Conservation (phyloP, 2,888 invertebrate species). For the Tipula unca region DNA sequence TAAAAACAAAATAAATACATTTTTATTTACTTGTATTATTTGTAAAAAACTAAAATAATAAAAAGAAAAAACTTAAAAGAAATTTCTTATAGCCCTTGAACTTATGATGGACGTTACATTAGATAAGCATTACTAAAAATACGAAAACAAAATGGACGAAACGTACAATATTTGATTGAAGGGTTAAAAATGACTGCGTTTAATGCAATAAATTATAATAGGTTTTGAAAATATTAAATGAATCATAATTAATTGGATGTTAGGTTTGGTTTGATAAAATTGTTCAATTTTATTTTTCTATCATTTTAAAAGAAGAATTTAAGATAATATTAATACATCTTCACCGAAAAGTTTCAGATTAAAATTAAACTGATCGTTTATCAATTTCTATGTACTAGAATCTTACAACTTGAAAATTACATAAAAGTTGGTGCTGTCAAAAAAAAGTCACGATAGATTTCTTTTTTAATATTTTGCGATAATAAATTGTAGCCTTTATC, state of each 20-base stretch:
- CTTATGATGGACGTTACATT: conserved; percentile 21
- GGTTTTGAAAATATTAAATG: not conserved
- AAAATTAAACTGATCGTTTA: not conserved
- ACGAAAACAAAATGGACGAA: conserved; percentile 9
- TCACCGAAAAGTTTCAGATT: not conserved
- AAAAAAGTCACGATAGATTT: not conserved
- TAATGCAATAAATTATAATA: not conserved
- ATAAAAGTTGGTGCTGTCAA: conserved; percentile 15
- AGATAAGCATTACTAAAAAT: conserved; percentile 16
- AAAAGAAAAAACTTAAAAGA: conserved; percentile 3
- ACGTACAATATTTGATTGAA: not conserved
- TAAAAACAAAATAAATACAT: not conserved
- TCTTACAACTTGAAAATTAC: not conserved
- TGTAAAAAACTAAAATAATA: conserved; percentile 14
- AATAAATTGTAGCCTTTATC: not conserved
- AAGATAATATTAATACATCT: not conserved
- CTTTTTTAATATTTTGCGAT: not conserved
- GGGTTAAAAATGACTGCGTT: not conserved
- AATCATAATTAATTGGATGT: not conserved
- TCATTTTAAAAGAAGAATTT: not conserved
- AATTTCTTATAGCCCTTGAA: conserved; percentile 22
- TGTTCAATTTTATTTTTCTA: too few species aligned
- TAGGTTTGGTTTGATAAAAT: too few species aligned
- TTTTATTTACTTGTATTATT: not conserved
- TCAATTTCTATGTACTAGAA: not conserved